Evolutionary conservation across 2,888 invertebrate genomes (phyloP).

Genomic region (Teleiodes luculella): DNA sequence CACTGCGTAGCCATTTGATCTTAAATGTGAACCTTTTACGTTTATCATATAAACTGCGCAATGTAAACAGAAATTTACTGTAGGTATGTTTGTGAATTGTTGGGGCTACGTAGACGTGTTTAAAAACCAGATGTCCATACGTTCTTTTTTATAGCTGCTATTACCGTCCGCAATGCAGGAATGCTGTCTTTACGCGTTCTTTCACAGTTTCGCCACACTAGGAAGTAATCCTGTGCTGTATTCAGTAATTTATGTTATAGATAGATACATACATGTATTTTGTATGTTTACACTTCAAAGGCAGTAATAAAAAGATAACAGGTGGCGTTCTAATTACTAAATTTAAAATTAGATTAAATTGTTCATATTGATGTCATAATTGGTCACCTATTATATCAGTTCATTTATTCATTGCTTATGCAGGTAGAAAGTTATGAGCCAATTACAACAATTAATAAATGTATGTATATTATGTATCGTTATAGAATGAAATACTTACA

Average conservation of each 20-base stretch:
- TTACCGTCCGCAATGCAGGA: slow-evolving; percentile 14
- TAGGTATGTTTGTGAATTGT: too few relatives aligned
- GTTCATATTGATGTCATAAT: not conserved
- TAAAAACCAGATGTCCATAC: slow-evolving; percentile 27
- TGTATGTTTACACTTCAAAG: not conserved
- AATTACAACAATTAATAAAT: too few relatives aligned
- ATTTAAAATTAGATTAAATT: too few relatives aligned
- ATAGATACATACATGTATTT: not conserved
- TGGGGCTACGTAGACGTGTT: not conserved
- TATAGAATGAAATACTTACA: too few relatives aligned
- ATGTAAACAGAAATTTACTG: too few relatives aligned
- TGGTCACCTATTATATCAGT: too few relatives aligned
- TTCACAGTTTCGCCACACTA: slow-evolving; percentile 34
- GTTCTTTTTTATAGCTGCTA: slow-evolving; percentile 29
- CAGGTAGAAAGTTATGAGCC: too few relatives aligned
- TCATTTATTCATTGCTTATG: too few relatives aligned
- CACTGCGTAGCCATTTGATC: too few relatives aligned
- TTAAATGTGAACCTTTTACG: too few relatives aligned
- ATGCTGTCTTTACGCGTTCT: slow-evolving; percentile 32
- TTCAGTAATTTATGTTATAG: not conserved
- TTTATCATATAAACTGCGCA: too few relatives aligned
- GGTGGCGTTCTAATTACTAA: not conserved
- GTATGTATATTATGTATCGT: too few relatives aligned
- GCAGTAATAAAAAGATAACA: not conserved
- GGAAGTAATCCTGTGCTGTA: slow-evolving; percentile 6